A percentile compares a stretch with the other conserved stretches of the same genome.
Conservation (phyloP, 2,888 invertebrate genomes). For the Meta bourneti region DNA sequence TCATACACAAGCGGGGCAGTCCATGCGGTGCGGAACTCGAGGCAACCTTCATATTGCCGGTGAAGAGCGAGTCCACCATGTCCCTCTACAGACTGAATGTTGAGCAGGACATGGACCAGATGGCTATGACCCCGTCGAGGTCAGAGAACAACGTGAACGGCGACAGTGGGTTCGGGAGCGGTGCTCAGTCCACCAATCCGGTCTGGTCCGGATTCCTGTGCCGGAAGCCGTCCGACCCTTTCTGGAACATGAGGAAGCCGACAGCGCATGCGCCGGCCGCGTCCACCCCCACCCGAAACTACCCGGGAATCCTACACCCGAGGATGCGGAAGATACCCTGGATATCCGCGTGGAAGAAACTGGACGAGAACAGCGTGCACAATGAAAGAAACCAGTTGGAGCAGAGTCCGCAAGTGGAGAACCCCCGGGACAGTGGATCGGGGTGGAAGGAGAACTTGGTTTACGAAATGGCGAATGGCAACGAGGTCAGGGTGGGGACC, state of each 20-base stretch:
- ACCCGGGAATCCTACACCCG: slow-evolving; percentile 53
- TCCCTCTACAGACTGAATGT: slow-evolving; percentile 62
- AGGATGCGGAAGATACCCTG: slow-evolving; percentile 67
- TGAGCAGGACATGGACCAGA: slow-evolving; percentile 36
- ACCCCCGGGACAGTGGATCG: background rate
- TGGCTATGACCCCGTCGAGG: slow-evolving; percentile 42
- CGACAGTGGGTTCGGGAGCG: slow-evolving; percentile 68
- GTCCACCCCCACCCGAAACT: slow-evolving; percentile 29
- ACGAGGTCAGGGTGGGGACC: slow-evolving; percentile 1
- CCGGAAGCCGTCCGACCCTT: slow-evolving; percentile 64
- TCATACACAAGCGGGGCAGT: slow-evolving; percentile 33
- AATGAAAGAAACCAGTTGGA: slow-evolving; percentile 19
- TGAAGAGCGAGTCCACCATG: slow-evolving; percentile 72
- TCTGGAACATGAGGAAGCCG: slow-evolving; percentile 66
- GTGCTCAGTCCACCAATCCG: slow-evolving; percentile 64
- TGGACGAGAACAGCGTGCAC: slow-evolving; percentile 52
- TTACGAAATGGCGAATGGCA: slow-evolving; percentile 18
- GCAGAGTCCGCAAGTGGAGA: background rate
- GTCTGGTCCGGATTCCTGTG: slow-evolving; percentile 66
- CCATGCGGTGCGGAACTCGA: slow-evolving; percentile 12
- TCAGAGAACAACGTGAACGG: slow-evolving; percentile 65
- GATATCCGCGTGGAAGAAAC: slow-evolving; percentile 68
- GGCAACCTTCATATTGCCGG: slow-evolving; percentile 61
- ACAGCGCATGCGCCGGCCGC: background rate
- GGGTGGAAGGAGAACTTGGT: slow-evolving; percentile 52